Evolutionary conservation across 2,113 vertebrate genomes (phyloP), one percentile per base, ranked within the genome.

Genomic region (Ptilonorhynchus violaceus): DNA sequence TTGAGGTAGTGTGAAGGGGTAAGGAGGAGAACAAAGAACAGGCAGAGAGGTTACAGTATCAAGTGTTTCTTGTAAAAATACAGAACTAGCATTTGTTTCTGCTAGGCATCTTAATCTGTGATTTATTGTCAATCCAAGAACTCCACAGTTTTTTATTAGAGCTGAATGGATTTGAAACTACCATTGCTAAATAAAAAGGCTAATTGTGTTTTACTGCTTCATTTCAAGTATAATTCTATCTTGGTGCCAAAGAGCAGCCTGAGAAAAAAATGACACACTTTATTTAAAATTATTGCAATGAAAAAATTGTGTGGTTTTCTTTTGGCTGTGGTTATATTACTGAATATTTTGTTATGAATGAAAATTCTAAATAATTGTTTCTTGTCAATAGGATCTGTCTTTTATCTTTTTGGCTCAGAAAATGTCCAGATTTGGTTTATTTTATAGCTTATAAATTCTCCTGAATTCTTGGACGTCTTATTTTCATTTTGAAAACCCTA

Each of bases 221-320:
- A 60, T 77, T 89, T 75, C 79, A 94, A 64, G 47, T 74, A 77
- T 56, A 89, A 55, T 93, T 74, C n/a, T 55, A 35, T 42, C 39
- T 59, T 25, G 41, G 33, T 68, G 81, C 79, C 90, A 97, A 97
- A 94, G 74, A 93, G 75, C 68, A 76, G 89, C 42, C 46, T 95
- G 13, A 85, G 46, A 88, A 84, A 95, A 96, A 96, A 96, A 81
- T 50, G 10, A 67, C 11, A 9, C 13, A 49, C 41, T 74, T 80
- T 72, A 84, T 95, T 93, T 59, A 46, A 96, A 96, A 85, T 59
- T 95, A 91, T 67, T 83, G n/a, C 49, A 70, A 10, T 73, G 69
- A 88, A 92, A 69, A 92, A 62, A 63, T 20, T 6, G 3, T 27
- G 30, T 52, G 49, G 31, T 46, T 96, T 89, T 95, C 66, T 74